phyloP scores from a whole-genome alignment of 2,113 vertebrate genomes.

The Dicrurus megarhynchus region DNA sequence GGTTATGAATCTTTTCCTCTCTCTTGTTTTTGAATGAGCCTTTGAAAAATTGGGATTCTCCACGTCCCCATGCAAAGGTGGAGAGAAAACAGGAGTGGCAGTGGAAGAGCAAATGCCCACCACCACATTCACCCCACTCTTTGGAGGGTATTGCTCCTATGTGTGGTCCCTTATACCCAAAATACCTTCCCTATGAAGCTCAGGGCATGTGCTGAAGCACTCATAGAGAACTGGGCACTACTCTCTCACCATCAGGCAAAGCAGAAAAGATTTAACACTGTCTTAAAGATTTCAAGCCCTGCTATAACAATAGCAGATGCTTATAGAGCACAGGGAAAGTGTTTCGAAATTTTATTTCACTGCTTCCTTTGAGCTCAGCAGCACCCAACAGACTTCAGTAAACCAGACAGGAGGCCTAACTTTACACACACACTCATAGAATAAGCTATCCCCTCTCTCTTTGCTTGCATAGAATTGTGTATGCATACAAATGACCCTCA shows the following conservation, averaged over 20 bases:
- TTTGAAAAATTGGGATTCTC: not conserved
- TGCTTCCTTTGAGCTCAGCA: not conserved
- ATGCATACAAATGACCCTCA: not conserved
- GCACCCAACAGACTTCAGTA: not conserved
- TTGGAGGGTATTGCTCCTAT: not conserved
- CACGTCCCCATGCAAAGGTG: accelerated
- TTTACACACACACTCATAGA: not conserved
- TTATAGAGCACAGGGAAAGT: not conserved
- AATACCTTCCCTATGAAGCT: not conserved
- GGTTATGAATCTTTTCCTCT: not conserved
- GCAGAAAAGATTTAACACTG: not conserved
- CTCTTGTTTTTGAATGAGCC: not conserved
- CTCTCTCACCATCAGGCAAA: not conserved
- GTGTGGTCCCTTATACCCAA: not conserved
- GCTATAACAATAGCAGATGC: not conserved
- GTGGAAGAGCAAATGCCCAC: not conserved
- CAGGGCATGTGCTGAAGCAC: not conserved
- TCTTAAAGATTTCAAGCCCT: not conserved
- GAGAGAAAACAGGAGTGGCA: accelerated
- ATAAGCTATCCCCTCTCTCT: not conserved
- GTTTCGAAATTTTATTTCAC: not conserved
- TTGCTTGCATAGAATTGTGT: not conserved
- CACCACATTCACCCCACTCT: not conserved
- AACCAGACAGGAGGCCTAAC: not conserved
- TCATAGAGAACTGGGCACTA: not conserved